A percentile compares a stretch with the other conserved stretches of the same genome.
Evolutionary conservation across 2,888 invertebrate species (phyloP).

Genomic region (Eretmocerus hayati): DNA sequence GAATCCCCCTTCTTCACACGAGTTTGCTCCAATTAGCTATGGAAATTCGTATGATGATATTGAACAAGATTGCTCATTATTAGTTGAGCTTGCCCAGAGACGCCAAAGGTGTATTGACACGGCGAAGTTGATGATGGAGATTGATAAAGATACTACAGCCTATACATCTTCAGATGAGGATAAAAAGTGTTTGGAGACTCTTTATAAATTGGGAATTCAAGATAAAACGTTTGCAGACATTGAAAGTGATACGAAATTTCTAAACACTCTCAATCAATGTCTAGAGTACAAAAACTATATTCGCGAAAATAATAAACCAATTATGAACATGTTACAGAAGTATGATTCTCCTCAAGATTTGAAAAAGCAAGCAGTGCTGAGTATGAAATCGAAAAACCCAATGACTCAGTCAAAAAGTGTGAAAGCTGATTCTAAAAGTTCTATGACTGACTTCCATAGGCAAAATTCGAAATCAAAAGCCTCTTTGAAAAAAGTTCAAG

Average conservation of each 20-base stretch:
- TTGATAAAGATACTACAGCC: slow-evolving; percentile 25
- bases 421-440: not conserved
- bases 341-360: slow-evolving; percentile 7
- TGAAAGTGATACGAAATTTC: slow-evolving; percentile 23
- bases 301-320: slow-evolving; percentile 19
- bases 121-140: slow-evolving; percentile 34
- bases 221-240: slow-evolving; percentile 20
- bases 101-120: slow-evolving; percentile 40
- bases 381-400: slow-evolving; percentile 1
- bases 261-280: slow-evolving; percentile 32
- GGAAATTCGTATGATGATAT: not conserved
- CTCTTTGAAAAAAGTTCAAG: not conserved
- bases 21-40: not conserved
- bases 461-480: not conserved
- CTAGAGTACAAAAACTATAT: slow-evolving; percentile 33
- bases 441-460: not conserved
- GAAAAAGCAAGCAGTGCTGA: slow-evolving; percentile 2
- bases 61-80: slow-evolving; percentile 21
- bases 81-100: slow-evolving; percentile 33
- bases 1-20: not conserved
- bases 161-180: slow-evolving; percentile 5
- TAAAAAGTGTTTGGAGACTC: slow-evolving; percentile 19
- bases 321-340: slow-evolving; percentile 15
- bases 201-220: slow-evolving; percentile 12
- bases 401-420: not conserved